These are phyloP conservation scores for Hermetia illucens DNA, from an alignment of 1,140 invertebrate genomes.

Conservation along the genomic window DNA sequence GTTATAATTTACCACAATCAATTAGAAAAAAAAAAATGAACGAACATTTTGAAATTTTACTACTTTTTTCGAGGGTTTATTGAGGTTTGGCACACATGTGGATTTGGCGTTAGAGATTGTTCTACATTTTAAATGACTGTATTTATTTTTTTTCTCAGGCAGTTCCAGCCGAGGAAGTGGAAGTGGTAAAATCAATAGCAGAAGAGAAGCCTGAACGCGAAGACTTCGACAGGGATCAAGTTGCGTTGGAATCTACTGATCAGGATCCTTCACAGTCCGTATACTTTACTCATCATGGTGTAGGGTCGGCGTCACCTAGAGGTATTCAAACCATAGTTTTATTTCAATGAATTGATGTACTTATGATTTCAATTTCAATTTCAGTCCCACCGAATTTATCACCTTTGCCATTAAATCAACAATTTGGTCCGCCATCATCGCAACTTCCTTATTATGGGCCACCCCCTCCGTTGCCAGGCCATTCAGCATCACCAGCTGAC, in stretches of 20 bases:
- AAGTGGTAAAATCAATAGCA: slow-evolving; percentile 45
- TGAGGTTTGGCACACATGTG: too few relatives aligned
- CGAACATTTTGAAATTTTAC: too few relatives aligned
- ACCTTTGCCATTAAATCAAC: slow-evolving; percentile 37
- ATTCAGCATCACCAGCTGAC: slow-evolving; percentile 15
- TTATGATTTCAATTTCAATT: slow-evolving; percentile 10
- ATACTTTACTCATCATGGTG: slow-evolving; percentile 36
- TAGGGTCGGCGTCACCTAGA: slow-evolving; percentile 27
- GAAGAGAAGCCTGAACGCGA: slow-evolving; percentile 34
- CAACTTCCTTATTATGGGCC: slow-evolving; percentile 2
- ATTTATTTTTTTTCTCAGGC: slow-evolving; percentile 28
- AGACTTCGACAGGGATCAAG: slow-evolving; percentile 43
- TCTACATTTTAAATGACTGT: background rate
- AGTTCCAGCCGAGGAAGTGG: slow-evolving; percentile 41
- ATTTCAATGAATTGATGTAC: slow-evolving; percentile 10
- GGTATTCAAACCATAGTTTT: slow-evolving; percentile 21
- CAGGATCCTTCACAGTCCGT: slow-evolving; percentile 37
- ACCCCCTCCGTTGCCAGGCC: slow-evolving; percentile 7
- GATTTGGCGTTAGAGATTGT: too few relatives aligned
- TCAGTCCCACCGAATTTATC: slow-evolving; percentile 39
- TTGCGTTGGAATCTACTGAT: slow-evolving; percentile 49
- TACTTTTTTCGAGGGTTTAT: too few relatives aligned
- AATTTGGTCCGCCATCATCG: slow-evolving; percentile 30
- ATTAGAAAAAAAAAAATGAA: too few relatives aligned
- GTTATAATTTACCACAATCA: too few relatives aligned